Evolutionary conservation across 2,888 invertebrate species (phyloP).

Genomic region (Tenthredo amoena): DNA sequence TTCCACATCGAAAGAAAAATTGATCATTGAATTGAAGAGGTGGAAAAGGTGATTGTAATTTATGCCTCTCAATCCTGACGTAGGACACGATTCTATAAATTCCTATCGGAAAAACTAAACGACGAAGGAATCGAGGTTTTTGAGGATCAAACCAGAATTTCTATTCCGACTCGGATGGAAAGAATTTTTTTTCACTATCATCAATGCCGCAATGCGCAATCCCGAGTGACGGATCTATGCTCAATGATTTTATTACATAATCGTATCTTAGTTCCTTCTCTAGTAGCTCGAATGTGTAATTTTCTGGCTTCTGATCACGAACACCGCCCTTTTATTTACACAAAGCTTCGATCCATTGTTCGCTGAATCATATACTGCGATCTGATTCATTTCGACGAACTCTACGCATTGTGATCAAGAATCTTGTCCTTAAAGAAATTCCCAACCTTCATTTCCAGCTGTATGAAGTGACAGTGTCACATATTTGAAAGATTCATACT

Average conservation of each 20-base stretch:
- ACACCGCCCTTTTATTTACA: background rate
- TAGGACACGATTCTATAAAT: no score
- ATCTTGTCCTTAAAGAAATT: background rate
- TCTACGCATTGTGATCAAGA: background rate
- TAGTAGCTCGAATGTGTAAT: background rate
- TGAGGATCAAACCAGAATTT: no score
- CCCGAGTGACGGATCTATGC: slow-evolving; percentile 58
- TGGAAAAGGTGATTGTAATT: no score
- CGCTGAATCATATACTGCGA: background rate
- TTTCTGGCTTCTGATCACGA: slow-evolving; percentile 40
- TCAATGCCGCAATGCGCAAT: slow-evolving; percentile 12
- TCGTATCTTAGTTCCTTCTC: background rate
- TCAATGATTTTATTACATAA: slow-evolving; percentile 56
- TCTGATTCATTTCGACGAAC: background rate
- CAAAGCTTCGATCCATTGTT: background rate
- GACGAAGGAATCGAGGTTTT: background rate
- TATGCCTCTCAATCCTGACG: no score
- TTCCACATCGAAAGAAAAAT: no score
- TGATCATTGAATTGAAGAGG: no score
- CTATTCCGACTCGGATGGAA: no score
- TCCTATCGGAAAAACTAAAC: background rate
- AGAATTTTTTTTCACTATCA: background rate
- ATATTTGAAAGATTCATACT: no score
- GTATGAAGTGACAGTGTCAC: no score
- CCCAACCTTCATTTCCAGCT: no score